phyloP scores from a whole-genome alignment of 2,113 vertebrate genomes.

The Varanus salvator region DNA sequence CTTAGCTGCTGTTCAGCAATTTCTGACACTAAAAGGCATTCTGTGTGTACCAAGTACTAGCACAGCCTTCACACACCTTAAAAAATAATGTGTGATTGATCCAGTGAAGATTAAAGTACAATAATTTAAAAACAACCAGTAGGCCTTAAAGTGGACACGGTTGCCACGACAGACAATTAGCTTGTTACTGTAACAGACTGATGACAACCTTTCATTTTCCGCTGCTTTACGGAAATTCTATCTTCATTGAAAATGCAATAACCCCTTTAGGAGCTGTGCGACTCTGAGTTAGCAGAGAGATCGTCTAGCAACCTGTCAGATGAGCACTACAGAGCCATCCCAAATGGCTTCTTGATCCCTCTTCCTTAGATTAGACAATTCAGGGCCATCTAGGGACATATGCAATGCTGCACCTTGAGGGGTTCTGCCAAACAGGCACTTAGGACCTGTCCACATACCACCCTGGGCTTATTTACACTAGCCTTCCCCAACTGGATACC shows the following conservation, averaged over 20 bases:
- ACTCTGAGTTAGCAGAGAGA: slow-evolving; percentile 51
- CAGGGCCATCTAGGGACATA: background rate
- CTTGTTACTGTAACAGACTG: too few relatives aligned
- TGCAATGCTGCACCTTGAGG: too few relatives aligned
- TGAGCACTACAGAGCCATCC: background rate
- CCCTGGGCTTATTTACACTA: too few relatives aligned
- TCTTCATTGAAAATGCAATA: slow-evolving; percentile 75
- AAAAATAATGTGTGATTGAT: slow-evolving; percentile 52
- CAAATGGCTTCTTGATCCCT: too few relatives aligned
- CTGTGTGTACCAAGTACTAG: background rate
- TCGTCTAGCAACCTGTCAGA: slow-evolving; percentile 37
- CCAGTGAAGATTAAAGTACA: slow-evolving; percentile 52
- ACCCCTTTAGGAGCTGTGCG: slow-evolving; percentile 62
- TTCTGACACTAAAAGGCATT: slow-evolving; percentile 3
- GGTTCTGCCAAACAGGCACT: background rate
- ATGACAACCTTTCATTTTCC: slow-evolving; percentile 64
- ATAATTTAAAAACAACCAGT: slow-evolving; percentile 54
- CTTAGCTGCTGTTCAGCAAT: background rate
- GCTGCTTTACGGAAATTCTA: slow-evolving; percentile 69
- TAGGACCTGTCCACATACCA: background rate
- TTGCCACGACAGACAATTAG: slow-evolving; percentile 65
- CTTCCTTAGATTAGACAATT: background rate
- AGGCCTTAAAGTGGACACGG: slow-evolving; percentile 52
- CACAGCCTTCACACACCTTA: slow-evolving; percentile 26
- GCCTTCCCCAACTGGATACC: too few relatives aligned